Percentiles rank a stretch among this genome's conserved stretches.
Evolutionary conservation across 2,797 vertebrate genomes (phyloP).

Genomic region (Chloroceryle inda): DNA sequence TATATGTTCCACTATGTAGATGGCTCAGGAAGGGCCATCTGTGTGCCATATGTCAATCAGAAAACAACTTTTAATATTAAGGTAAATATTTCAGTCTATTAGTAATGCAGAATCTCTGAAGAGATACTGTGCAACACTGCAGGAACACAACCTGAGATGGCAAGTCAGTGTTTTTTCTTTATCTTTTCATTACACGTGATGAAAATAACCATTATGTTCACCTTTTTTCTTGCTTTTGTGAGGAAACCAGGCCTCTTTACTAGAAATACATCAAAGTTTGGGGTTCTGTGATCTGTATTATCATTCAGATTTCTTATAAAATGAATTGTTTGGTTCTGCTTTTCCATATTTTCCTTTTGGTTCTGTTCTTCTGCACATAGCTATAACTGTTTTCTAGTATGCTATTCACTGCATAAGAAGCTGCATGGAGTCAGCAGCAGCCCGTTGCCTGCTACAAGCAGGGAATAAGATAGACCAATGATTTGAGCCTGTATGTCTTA

Average conservation of each 20-base stretch:
- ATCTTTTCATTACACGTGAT: background rate
- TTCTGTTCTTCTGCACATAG: background rate
- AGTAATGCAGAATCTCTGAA: background rate
- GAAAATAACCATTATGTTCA: background rate
- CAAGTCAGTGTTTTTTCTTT: background rate
- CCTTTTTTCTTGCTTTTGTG: background rate
- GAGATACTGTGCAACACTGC: background rate
- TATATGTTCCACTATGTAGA: rapidly evolving
- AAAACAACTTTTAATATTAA: background rate
- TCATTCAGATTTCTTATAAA: background rate
- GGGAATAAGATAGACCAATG: background rate
- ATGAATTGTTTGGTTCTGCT: background rate
- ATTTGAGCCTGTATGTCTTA: background rate
- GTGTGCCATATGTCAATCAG: rapidly evolving
- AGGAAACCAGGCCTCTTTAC: background rate
- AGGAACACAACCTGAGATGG: background rate
- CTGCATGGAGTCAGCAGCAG: background rate
- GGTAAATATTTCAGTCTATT: background rate
- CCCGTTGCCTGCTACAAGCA: background rate
- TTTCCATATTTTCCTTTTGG: background rate
- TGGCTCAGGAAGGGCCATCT: background rate
- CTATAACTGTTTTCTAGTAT: background rate
- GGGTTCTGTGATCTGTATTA: background rate
- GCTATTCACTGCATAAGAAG: background rate
- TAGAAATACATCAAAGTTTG: background rate